These are phyloP conservation scores for Drosophila rubida DNA, from an alignment of 2,888 invertebrate genomes.

Conservation along the genomic window DNA sequence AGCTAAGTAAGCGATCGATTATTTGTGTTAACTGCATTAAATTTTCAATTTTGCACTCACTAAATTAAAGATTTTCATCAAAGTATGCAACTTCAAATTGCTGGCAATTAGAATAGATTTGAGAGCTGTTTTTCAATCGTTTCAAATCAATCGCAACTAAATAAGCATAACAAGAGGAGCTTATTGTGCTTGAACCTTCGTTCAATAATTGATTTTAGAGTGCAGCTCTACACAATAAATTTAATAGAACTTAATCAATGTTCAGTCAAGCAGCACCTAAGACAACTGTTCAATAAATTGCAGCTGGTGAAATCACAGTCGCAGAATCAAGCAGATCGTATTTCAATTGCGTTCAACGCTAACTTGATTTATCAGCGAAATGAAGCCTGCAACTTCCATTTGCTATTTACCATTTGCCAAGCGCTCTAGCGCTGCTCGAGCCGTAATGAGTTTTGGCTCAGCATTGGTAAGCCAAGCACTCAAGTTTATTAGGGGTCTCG, in stretches of 20 bases:
- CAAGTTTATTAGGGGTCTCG: constrained; percentile 28
- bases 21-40: no score
- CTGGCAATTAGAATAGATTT: no score
- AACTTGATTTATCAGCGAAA: not conserved
- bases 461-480: constrained; percentile 19
- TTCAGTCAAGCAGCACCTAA: not conserved
- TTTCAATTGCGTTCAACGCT: constrained; percentile 1
- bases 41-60: no score
- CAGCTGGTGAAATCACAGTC: not conserved
- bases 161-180: no score
- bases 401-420: not conserved
- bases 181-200: not conserved
- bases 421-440: not conserved
- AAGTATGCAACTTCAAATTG: no score
- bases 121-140: no score
- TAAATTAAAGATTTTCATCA: no score
- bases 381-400: not conserved
- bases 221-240: not conserved
- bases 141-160: no score
- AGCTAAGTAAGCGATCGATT: no score
- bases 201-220: not conserved
- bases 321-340: not conserved
- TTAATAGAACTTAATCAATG: not conserved
- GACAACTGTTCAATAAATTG: not conserved
- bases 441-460: constrained; percentile 8